These are phyloP conservation scores for Prosapia bicincta DNA, from an alignment of 2,888 invertebrate species.

Conservation along the genomic window DNA sequence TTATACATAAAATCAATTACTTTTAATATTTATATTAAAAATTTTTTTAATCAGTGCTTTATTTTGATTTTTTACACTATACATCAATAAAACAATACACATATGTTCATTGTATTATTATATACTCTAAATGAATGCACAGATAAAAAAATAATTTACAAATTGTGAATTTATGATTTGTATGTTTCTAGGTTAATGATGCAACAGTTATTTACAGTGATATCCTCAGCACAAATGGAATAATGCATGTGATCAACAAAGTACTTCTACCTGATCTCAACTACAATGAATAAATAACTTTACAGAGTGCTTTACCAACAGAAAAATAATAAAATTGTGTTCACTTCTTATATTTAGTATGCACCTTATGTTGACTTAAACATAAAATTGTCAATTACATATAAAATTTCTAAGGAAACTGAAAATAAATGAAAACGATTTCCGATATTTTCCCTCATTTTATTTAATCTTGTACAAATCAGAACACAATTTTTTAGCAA, in stretches of 20 bases:
- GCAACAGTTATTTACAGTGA: constrained; percentile 46
- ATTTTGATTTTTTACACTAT: no score
- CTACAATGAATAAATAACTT: neutral
- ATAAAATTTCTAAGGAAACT: neutral
- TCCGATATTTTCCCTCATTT: no score
- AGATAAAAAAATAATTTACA: neutral
- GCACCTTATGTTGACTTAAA: neutral
- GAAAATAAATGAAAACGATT: no score
- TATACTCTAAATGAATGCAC: neutral
- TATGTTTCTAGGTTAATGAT: constrained; percentile 44
- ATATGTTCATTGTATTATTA: no score
- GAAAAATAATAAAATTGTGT: neutral
- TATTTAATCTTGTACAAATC: no score
- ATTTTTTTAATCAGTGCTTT: no score
- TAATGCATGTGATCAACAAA: constrained; percentile 50
- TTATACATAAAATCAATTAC: no score
- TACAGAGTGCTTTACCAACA: neutral
- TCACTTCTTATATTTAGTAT: neutral
- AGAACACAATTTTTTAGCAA: no score
- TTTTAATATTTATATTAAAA: no score
- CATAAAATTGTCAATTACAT: neutral
- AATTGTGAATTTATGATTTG: neutral
- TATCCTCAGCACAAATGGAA: constrained; percentile 48
- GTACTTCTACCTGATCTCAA: constrained; percentile 46
- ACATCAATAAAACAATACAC: no score